Evolutionary conservation across 2,888 invertebrate species (phyloP), one percentile per base, ranked within the genome.

Genomic region (Achlya flavicornis): DNA sequence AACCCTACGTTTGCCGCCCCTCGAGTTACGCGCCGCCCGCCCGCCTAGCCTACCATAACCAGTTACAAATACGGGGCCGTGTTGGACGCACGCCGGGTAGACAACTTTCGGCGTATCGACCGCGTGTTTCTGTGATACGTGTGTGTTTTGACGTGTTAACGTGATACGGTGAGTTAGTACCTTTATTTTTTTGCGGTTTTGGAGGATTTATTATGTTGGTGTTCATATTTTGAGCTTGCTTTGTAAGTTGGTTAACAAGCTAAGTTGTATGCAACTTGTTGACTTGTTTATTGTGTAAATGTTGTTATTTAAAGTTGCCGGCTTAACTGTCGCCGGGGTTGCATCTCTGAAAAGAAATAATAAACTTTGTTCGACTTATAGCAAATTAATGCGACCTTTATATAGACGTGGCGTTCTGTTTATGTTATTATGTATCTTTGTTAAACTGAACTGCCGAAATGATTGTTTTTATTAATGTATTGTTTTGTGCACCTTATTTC

Each of bases 11-110:
- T 77, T 74, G 61, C 69, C 72, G 69, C 73, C 70, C 67, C 66
- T 63, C 60, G 53, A 19, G 19, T 19, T 53, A 19, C 66, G 62
- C 72, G 66, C 75, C 76, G 79, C 80, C 84, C 84, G 84, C 85
- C 83, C 88, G 85, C 86, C 53, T 14, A 60, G 60, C 38, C 59
- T 41, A 41, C 60, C 14, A 43, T 14, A 60, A 33, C 60, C 60
- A 83, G 85, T 78, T 78, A 77, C 88, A 90, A 90, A 90, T 72
- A 69, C 76, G 82, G 70, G 80, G 83, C 77, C 83, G 85, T 74
- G 73, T 71, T 68, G 83, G 77, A 70, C 83, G 87, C 88, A 87
- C 90, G 91, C 80, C 77, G 68, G 66, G 71, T 73, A 46, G 46
- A 14, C 70, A 72, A 67, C 70, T 65, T 64, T 67, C 70, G 67